Conservation (phyloP, 2,888 invertebrate species). For the Oscheius sp. region DNA sequence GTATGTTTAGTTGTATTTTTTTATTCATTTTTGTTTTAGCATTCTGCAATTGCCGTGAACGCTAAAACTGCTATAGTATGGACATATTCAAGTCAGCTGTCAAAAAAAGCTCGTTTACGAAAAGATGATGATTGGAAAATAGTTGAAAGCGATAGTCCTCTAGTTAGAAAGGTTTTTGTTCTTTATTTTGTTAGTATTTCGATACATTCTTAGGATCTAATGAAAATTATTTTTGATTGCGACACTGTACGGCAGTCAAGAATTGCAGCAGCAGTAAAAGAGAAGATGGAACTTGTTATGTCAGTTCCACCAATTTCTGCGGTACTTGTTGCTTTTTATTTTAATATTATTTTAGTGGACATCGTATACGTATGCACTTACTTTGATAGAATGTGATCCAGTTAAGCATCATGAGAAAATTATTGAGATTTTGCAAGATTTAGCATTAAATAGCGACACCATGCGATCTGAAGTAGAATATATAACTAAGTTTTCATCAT, state of each 20-base stretch:
- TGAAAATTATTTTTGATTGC: constrained; percentile 6
- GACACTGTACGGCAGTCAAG: neutral
- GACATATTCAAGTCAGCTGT: neutral
- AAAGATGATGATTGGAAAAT: neutral
- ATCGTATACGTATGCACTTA: constrained; percentile 40
- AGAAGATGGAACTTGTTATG: constrained; percentile 6
- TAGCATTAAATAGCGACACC: constrained; percentile 31
- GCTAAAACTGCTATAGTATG: constrained; percentile 5
- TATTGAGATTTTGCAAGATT: constrained; percentile 32
- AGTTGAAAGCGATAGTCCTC: neutral
- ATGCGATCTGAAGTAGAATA: constrained; percentile 17
- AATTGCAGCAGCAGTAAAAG: neutral
- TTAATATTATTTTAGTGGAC: constrained; percentile 38
- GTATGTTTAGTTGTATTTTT: neutral
- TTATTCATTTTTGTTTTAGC: constrained; percentile 1
- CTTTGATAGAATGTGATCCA: constrained; percentile 36
- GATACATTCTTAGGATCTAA: neutral
- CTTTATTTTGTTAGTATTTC: neutral
- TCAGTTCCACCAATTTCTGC: neutral
- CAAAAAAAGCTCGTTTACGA: neutral
- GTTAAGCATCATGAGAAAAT: constrained; percentile 34
- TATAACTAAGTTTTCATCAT: neutral
- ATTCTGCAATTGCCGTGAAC: neutral
- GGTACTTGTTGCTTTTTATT: neutral
- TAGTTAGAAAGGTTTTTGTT: neutral